A percentile compares a stretch with the other conserved stretches of the same genome.
phyloP scores from a whole-genome alignment of 2,888 invertebrate genomes.

The Drosophila gaucha region DNA sequence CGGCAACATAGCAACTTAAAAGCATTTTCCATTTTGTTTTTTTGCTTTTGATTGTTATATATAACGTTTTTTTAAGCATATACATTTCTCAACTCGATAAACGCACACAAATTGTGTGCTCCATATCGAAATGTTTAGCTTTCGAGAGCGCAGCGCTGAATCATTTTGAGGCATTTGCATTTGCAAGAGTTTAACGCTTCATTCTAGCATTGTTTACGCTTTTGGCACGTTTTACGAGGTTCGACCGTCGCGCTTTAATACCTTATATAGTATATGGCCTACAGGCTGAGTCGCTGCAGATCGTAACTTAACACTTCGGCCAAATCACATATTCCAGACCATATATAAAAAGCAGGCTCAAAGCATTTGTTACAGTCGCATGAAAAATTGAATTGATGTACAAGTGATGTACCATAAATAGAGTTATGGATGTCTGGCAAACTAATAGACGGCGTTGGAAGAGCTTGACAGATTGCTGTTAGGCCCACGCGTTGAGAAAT shows the following conservation, averaged over 20 bases:
- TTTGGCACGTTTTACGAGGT: conserved; percentile 49
- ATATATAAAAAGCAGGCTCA: background rate
- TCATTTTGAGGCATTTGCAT: conserved; percentile 26
- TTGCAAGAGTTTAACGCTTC: conserved; percentile 35
- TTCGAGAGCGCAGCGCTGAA: conserved; percentile 12
- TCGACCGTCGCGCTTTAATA: background rate
- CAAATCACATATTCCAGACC: conserved; percentile 10
- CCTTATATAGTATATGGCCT: conserved; percentile 10
- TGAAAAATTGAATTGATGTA: no score
- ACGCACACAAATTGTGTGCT: no score
- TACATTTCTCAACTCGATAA: no score
- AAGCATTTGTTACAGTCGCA: conserved; percentile 7
- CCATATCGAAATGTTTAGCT: background rate
- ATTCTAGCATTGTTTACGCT: conserved; percentile 16
- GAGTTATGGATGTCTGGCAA: conserved; percentile 3
- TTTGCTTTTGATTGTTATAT: no score
- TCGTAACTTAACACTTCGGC: conserved; percentile 24
- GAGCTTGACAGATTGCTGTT: background rate
- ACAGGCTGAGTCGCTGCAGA: background rate
- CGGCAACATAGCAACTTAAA: no score
- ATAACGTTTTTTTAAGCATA: no score
- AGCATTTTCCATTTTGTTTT: no score
- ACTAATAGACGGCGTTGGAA: conserved; percentile 12
- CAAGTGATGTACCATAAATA: conserved; percentile 1
- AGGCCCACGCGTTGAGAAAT: conserved; percentile 49